phyloP scores from a whole-genome alignment of 2,113 vertebrate species.

The Indicator maculatus region DNA sequence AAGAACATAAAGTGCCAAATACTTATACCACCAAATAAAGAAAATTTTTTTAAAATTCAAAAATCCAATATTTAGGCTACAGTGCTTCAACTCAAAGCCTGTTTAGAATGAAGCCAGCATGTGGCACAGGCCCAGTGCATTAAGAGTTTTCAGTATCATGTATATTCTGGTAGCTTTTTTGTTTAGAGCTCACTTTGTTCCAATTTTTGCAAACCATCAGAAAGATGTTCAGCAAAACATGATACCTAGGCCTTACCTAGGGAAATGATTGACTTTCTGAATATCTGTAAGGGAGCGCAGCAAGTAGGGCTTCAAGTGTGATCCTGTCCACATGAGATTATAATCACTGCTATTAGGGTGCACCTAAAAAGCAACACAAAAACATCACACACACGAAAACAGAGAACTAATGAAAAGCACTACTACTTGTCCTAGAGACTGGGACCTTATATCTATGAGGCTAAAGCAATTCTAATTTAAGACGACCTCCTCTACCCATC shows the following conservation, averaged over 20 bases:
- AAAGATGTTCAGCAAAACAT: neutral
- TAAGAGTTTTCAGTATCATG: neutral
- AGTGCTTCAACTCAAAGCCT: neutral
- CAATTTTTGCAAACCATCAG: neutral
- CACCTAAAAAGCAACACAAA: conserved; percentile 76
- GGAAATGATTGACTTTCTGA: conserved; percentile 98
- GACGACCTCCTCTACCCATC: neutral
- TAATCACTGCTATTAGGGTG: conserved; percentile 92
- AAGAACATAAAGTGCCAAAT: neutral
- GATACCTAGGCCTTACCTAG: conserved; percentile 78
- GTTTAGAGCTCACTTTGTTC: neutral
- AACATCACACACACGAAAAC: neutral
- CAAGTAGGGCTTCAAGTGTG: conserved; percentile 92
- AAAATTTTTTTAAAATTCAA: neutral
- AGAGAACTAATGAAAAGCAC: neutral
- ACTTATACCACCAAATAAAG: neutral
- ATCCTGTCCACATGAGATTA: conserved; percentile 98
- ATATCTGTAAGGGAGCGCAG: conserved; percentile 90
- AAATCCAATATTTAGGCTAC: neutral
- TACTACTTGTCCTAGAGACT: neutral
- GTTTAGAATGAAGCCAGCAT: neutral
- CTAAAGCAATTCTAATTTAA: neutral
- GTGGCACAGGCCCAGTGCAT: neutral
- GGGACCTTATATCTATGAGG: neutral
- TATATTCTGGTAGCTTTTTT: neutral